phyloP scores from a whole-genome alignment of 2,888 invertebrate genomes.

The Pseudanteris insignis region DNA sequence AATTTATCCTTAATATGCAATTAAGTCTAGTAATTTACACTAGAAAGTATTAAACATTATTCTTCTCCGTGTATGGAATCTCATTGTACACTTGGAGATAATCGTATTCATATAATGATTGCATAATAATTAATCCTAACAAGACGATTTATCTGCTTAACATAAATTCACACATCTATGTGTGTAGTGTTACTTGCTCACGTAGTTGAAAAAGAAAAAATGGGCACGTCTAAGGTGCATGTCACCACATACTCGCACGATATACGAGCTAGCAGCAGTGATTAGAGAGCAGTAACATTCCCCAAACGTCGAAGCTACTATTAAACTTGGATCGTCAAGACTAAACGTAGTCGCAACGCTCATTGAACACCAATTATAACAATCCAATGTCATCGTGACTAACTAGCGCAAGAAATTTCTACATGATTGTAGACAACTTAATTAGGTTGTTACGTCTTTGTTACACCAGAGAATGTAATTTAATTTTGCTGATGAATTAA shows the following conservation, averaged over 20 bases:
- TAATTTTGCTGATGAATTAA: constrained; percentile 19
- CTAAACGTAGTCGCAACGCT: constrained; percentile 38
- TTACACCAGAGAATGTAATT: constrained; percentile 19
- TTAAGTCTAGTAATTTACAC: too few relatives aligned
- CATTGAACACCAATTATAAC: constrained; percentile 47
- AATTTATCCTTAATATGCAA: too few relatives aligned
- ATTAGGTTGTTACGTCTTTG: constrained; percentile 36
- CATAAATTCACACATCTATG: constrained; percentile 9
- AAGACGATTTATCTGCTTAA: background rate
- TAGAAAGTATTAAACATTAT: too few relatives aligned
- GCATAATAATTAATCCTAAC: constrained; percentile 2
- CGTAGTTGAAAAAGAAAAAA: constrained; percentile 31
- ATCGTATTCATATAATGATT: too few relatives aligned
- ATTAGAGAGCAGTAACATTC: constrained; percentile 43
- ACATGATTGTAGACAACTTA: constrained; percentile 37
- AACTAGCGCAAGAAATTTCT: constrained; percentile 41
- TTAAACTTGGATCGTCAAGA: constrained; percentile 45
- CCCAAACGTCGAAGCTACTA: constrained; percentile 42
- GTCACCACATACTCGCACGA: constrained; percentile 33
- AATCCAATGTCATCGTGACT: constrained; percentile 39
- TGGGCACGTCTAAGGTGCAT: constrained; percentile 32
- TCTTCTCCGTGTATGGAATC: too few relatives aligned
- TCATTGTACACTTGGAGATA: too few relatives aligned
- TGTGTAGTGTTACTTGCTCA: constrained; percentile 14
- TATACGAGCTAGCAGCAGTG: constrained; percentile 34